Base-by-base conservation (phyloP, 2,888 invertebrate genomes). In the Liopterus haemorrhoidalis region DNA sequence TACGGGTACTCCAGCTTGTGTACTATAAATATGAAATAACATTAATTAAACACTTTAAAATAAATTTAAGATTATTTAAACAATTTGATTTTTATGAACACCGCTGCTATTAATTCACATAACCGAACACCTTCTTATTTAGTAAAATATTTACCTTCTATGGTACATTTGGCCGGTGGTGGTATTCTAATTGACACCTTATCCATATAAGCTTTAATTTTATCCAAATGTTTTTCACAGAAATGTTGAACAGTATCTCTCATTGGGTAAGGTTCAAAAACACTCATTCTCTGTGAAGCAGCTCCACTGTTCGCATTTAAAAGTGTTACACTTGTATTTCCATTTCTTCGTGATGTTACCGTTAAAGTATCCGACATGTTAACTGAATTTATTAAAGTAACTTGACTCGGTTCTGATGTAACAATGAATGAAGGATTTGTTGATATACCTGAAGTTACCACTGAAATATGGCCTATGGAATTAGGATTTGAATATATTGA, bases 191-290 rank as follows among this genome's bases (percentile, higher is more conserved):
- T 73, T 19, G 85, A 85, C 4, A 93, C 80, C 61, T 87, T 87
- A 56, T 86, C 85, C 84, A 95, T 92, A 61, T 89, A 95, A 14
- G 80, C 76, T 65, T 90, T 88, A 45, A 95, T 94, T 65, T 92
- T 93, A 54, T 86, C 84, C 52, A 92, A 70, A 63, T 95, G 92
- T 66, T 95, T 94, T 67, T 93, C 93, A 68, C 94, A 94, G 69
- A 95, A 95, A 67, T 94, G 92, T 61, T 92, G 91, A 27, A 95
- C 90, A 0, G 89, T 88, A 64, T 90, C 89, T 16, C 88, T 67
- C 88, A 89, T 88, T n/a, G 88, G 88, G 59, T 85, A 89, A 3
- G 90, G 89, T 67, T 90, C 89, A 67, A 89, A 89, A 39, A 88
- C 88, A 61, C 85, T 85, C 67, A 88, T 87, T 48, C 88, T 72